Percentiles rank a stretch among this genome's conserved stretches.
Evolutionary conservation across 64 coral and sea anemone species (phyloP).

Genomic region (Porites lutea): DNA sequence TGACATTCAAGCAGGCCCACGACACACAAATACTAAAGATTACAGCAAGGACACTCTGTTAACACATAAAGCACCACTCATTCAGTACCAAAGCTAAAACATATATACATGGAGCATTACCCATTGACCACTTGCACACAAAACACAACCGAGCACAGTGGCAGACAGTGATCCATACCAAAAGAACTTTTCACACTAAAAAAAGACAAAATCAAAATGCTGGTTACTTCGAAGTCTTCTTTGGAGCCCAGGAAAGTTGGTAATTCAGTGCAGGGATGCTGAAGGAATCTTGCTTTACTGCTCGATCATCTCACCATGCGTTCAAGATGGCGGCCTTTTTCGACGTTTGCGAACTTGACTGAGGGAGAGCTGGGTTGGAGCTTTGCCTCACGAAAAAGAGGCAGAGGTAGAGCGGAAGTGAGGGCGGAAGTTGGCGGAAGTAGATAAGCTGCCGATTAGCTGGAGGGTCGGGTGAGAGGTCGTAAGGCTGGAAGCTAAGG

Average conservation of each 20-base stretch:
- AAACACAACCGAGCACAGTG: background rate
- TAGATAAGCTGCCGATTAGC: too few relatives aligned
- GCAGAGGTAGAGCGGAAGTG: background rate
- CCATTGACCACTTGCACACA: background rate
- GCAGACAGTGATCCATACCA: background rate
- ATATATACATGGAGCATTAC: background rate
- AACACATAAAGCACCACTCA: background rate
- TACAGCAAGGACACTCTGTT: background rate
- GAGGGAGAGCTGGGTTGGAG: background rate
- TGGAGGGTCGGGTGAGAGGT: too few relatives aligned
- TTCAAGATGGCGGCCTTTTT: slow-evolving; percentile 26
- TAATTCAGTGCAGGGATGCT: background rate
- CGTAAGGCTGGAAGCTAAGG: too few relatives aligned
- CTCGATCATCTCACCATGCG: background rate
- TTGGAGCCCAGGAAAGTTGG: background rate
- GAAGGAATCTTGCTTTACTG: background rate
- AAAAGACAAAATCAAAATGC: background rate
- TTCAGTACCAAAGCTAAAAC: background rate
- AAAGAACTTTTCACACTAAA: background rate
- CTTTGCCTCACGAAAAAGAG: background rate
- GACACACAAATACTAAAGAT: background rate
- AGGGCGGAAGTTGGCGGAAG: background rate
- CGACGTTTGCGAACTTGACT: background rate
- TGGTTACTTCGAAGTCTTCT: slow-evolving; percentile 35
- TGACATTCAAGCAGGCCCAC: background rate